Base-by-base conservation (phyloP, 2,113 vertebrate species). In the Mormyrus lacerda region DNA sequence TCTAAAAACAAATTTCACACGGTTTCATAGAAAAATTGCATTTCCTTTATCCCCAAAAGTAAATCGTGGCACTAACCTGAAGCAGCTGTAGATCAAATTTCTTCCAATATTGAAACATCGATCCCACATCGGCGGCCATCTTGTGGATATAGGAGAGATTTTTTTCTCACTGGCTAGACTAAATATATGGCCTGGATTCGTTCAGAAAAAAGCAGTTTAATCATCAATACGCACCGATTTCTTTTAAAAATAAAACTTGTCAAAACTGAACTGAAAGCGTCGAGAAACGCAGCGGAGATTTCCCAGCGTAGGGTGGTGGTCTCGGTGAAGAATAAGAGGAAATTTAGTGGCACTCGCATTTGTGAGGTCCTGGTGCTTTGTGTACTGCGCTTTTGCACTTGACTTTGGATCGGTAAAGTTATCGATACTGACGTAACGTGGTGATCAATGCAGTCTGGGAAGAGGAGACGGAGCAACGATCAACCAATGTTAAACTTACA, bases 51-150 rank as follows among this genome's bases (percentile, higher is more conserved):
- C 91, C 88, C 86, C 73, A 85, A 89, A 89, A 83, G 91, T 87
- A 89, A 45, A 85, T 87, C 90, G 44, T 13, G 85, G 88, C 93
- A 93, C 95, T 93, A 91, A 96, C 96, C 95, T 96, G 95, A 89
- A 96, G 94, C 92, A 95, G 95, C 92, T 94, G 95, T 91, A 93
- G 94, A 94, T 95, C 95, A 93, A 94, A 94, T 91, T 93, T 95
- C 95, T 94, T 94, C 95, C 96, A 94, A 94, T 93, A 94, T 92
- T 95, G 95, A 92, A 94, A 90, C 95, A 94, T 94, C 94, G 95
- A 95, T 95, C 96, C 95, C 94, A 94, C 95, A 91, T 96, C 95
- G 94, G 95, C 95, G 93, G 96, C 96, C 96, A 96, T 96, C 95
- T 96, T 96, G 94, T 93, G 95, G 95, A 93, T 90, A 94, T 91